A percentile compares a stretch with the other conserved stretches of the same genome.
phyloP scores from a whole-genome alignment of 2,888 invertebrate genomes.

The Rutpela maculata region DNA sequence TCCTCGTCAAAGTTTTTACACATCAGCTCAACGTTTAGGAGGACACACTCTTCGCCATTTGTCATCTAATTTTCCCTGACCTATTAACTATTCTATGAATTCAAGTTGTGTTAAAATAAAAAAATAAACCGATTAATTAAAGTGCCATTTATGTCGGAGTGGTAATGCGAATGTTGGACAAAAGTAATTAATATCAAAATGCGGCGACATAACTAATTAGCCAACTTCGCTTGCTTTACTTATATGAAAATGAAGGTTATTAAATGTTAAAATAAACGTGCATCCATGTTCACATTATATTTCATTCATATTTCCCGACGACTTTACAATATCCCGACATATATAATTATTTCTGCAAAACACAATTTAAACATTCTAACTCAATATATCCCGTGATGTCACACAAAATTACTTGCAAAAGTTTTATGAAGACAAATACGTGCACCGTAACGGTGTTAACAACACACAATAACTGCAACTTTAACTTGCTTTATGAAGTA shows the following conservation, averaged over 20 bases:
- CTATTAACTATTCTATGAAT: too few relatives aligned
- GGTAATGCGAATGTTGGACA: not conserved
- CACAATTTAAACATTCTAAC: constrained; percentile 22
- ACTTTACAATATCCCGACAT: not conserved
- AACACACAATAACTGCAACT: constrained; percentile 31
- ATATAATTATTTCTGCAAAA: constrained; percentile 12
- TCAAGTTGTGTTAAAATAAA: too few relatives aligned
- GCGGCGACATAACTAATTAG: not conserved
- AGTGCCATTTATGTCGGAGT: not conserved
- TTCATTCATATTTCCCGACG: not conserved
- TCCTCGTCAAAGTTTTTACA: too few relatives aligned
- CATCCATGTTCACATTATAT: not conserved
- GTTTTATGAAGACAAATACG: constrained; percentile 28
- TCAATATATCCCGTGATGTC: not conserved
- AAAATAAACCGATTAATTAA: not conserved
- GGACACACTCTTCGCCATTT: too few relatives aligned
- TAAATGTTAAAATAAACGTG: not conserved
- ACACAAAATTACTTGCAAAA: constrained; percentile 14
- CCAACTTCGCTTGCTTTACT: not conserved
- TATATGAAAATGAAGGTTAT: not conserved
- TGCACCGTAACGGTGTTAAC: constrained; percentile 12
- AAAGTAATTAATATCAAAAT: not conserved
- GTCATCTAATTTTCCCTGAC: too few relatives aligned
- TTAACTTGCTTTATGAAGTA: not conserved
- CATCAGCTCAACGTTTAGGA: too few relatives aligned